A percentile compares a stretch with the other conserved stretches of the same genome.
phyloP scores from a whole-genome alignment of 2,888 invertebrate genomes.

The Rhabditoides inermis region DNA sequence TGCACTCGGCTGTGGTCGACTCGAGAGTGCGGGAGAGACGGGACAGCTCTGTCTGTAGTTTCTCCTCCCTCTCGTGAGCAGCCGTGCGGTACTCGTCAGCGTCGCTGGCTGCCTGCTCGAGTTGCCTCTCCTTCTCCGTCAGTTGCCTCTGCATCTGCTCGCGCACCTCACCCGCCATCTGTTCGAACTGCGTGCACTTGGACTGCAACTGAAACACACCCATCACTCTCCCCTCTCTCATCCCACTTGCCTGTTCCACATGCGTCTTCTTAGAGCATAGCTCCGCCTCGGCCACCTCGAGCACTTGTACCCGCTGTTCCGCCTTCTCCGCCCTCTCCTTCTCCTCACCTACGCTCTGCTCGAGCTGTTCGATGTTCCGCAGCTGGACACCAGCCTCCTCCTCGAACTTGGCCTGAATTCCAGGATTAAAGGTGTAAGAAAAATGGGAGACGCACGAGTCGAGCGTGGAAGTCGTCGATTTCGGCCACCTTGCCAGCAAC shows the following conservation, averaged over 20 bases:
- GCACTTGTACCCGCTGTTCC: conserved; percentile 8
- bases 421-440: no score
- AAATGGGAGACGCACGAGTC: conserved; percentile 12
- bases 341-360: conserved; percentile 4
- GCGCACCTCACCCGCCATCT: conserved; percentile 17
- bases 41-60: no score
- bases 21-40: no score
- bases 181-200: conserved; percentile 12
- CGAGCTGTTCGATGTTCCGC: conserved; percentile 14
- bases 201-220: conserved; percentile 7
- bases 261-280: no score
- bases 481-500: conserved; percentile 5
- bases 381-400: conserved; percentile 16
- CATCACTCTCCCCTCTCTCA: conserved; percentile 8
- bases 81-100: no score
- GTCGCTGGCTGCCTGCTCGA: no score
- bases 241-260: no score
- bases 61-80: no score
- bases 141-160: conserved; percentile 12
- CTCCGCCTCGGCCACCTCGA: conserved; percentile 12
- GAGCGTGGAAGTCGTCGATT: conserved; percentile 15
- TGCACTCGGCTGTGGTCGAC: no score
- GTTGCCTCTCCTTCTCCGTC: conserved; percentile 10
- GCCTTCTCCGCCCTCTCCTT: conserved; percentile 15
- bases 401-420: conserved; percentile 15